Evolutionary conservation across 2,797 vertebrate species (phyloP).

Genomic region (Amblyraja radiata): DNA sequence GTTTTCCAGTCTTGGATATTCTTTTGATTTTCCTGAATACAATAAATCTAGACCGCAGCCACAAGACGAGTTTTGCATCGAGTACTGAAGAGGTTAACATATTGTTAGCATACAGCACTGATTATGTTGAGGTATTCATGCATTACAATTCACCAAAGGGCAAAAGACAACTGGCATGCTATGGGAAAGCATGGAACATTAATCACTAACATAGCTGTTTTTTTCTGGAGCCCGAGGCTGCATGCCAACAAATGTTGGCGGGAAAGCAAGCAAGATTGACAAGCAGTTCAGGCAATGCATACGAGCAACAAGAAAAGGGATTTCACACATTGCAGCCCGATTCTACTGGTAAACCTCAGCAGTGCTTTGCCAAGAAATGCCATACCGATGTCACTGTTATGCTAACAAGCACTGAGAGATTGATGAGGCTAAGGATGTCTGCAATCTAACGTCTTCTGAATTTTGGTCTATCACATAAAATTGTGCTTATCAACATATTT

Average conservation of each 20-base stretch:
- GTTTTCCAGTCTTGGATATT: too few species aligned
- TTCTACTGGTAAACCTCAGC: neutral
- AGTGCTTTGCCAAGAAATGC: neutral
- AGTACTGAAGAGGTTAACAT: conserved; percentile 28
- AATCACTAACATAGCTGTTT: conserved; percentile 15
- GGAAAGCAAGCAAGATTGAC: conserved; percentile 32
- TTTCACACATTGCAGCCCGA: neutral
- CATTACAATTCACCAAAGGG: conserved; percentile 25
- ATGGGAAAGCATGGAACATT: conserved; percentile 36
- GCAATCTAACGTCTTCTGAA: neutral
- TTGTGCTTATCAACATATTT: too few species aligned
- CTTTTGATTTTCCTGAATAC: neutral
- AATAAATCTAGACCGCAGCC: neutral
- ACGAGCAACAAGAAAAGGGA: neutral
- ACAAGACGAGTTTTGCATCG: neutral
- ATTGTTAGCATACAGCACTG: neutral
- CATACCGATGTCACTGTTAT: neutral
- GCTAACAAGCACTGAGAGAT: too few species aligned
- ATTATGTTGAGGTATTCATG: conserved; percentile 26
- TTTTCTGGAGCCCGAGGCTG: neutral
- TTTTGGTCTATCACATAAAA: conserved; percentile 1
- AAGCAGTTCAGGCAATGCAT: neutral
- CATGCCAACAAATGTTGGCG: conserved; percentile 21
- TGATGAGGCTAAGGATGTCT: neutral
- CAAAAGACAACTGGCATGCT: conserved; percentile 15